phyloP scores from a whole-genome alignment of 2,888 invertebrate species.

The Branchipolynoe longqiensis region DNA sequence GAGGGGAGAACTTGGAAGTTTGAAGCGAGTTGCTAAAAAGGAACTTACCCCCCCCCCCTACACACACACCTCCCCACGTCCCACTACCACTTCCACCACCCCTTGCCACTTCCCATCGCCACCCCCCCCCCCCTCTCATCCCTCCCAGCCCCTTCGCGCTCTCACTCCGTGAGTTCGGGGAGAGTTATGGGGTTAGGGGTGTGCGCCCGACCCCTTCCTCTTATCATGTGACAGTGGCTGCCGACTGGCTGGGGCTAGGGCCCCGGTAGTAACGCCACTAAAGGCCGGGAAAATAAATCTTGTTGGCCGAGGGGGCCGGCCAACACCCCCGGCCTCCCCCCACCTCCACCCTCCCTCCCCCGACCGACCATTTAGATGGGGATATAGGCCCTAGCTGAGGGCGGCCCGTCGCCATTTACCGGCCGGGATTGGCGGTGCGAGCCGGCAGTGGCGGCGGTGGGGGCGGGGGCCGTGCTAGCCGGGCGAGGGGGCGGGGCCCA shows the following conservation, averaged over 20 bases:
- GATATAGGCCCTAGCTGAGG: constrained; percentile 35
- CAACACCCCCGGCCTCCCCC: too few relatives aligned
- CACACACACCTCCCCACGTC: too few relatives aligned
- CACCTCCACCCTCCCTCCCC: too few relatives aligned
- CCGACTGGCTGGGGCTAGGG: neutral
- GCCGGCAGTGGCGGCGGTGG: neutral
- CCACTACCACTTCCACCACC: too few relatives aligned
- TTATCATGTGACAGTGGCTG: constrained; percentile 54
- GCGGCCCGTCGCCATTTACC: too few relatives aligned
- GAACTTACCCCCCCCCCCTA: too few relatives aligned
- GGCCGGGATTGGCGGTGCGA: neutral
- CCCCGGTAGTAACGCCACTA: neutral
- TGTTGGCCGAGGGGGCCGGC: neutral
- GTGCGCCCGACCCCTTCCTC: constrained; percentile 43
- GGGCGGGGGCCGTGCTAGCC: neutral
- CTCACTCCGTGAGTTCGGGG: neutral
- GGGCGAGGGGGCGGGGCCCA: neutral
- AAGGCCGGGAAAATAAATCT: constrained; percentile 51
- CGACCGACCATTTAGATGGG: constrained; percentile 26
- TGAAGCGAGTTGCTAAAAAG: too few relatives aligned
- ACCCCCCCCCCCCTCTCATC: neutral
- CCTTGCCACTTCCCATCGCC: too few relatives aligned
- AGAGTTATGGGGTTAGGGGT: constrained; percentile 43
- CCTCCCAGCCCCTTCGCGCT: too few relatives aligned
- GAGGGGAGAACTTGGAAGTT: neutral